Percentiles rank a stretch among this genome's conserved stretches.
These are phyloP conservation scores for Hoplostethus mediterraneus DNA, from an alignment of 2,797 vertebrate genomes.

Conservation along the genomic window DNA sequence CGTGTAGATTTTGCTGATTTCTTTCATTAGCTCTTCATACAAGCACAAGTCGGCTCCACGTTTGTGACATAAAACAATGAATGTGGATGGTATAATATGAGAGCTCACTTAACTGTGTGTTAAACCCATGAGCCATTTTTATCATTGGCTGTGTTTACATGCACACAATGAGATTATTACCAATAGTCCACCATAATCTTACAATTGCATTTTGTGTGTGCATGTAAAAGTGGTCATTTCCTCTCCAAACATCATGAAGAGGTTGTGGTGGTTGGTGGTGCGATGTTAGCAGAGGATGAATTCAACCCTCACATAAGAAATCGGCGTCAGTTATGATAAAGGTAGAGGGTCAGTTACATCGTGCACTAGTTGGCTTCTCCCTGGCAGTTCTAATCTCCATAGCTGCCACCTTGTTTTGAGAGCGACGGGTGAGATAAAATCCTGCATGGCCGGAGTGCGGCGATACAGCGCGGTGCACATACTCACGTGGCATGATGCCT, in stretches of 20 bases:
- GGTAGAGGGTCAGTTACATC: neutral
- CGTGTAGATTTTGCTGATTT: constrained; percentile 53
- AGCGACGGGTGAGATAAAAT: neutral
- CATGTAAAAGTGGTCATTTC: neutral
- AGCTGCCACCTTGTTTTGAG: neutral
- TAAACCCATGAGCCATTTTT: constrained; percentile 25
- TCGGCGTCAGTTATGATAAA: neutral
- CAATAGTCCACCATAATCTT: neutral
- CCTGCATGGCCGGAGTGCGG: neutral
- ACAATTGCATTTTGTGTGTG: neutral
- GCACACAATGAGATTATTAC: neutral
- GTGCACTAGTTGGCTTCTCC: neutral
- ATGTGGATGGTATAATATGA: constrained; percentile 13
- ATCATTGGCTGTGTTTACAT: neutral
- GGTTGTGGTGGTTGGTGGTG: neutral
- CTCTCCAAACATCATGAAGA: neutral
- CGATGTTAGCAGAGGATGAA: neutral
- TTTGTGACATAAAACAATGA: constrained; percentile 42
- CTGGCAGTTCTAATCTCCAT: neutral
- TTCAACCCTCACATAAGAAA: neutral
- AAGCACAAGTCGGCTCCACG: constrained; percentile 26
- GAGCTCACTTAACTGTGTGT: constrained; percentile 2
- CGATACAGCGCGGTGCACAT: neutral
- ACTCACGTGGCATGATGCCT: constrained; percentile 99
- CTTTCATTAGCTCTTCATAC: constrained; percentile 53